Evolutionary conservation across 2,888 invertebrate genomes (phyloP).

Genomic region (Melikaiella ostensackeni): DNA sequence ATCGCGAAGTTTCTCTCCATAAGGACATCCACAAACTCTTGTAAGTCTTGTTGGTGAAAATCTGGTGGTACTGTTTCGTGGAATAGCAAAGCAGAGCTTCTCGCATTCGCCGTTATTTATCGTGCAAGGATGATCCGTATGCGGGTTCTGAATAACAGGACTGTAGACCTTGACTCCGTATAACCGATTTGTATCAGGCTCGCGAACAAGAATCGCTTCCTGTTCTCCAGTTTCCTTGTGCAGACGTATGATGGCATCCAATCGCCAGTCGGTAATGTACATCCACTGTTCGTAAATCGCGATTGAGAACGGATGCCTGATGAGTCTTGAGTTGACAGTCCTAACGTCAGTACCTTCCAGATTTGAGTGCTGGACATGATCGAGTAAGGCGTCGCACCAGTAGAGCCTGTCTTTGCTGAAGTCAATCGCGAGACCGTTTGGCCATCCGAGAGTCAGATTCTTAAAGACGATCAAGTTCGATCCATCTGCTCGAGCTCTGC

Average conservation of each 20-base stretch:
- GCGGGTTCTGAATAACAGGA: constrained; percentile 84
- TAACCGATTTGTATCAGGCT: constrained; percentile 92
- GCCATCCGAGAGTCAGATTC: constrained; percentile 96
- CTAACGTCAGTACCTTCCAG: constrained; percentile 94
- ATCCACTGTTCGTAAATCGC: constrained; percentile 94
- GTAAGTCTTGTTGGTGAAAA: constrained; percentile 78
- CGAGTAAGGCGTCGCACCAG: constrained; percentile 98
- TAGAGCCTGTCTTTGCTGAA: constrained; percentile 92
- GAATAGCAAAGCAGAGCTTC: constrained; percentile 96
- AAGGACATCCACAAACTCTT: constrained; percentile 93
- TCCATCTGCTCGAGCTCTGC: constrained; percentile 94
- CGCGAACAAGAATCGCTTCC: constrained; percentile 91
- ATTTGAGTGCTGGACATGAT: constrained; percentile 96
- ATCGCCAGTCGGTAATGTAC: constrained; percentile 98
- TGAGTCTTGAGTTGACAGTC: constrained; percentile 91
- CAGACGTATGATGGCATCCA: constrained; percentile 94
- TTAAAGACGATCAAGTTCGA: constrained; percentile 91
- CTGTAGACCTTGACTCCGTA: constrained; percentile 96
- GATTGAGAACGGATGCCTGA: constrained; percentile 94
- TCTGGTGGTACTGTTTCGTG: constrained; percentile 78
- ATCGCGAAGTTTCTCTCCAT: constrained; percentile 89
- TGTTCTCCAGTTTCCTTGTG: constrained; percentile 93
- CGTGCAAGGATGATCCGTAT: constrained; percentile 88
- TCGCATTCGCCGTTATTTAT: constrained; percentile 93
- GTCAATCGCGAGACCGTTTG: constrained; percentile 97